Base-by-base conservation (phyloP, 2,888 invertebrate genomes). In the Euphydryas editha region DNA sequence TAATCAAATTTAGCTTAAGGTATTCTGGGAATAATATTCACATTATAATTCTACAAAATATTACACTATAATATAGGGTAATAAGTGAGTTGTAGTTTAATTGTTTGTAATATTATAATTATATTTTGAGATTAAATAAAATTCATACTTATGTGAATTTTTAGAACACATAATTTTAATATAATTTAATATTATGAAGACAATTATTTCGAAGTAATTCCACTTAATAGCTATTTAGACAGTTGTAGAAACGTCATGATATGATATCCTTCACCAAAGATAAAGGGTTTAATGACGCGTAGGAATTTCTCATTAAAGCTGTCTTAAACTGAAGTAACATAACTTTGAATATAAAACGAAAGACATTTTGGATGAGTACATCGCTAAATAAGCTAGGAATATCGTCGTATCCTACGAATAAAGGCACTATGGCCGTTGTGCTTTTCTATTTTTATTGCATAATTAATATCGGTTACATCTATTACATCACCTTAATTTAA, bases 301-400 rank as follows among this genome's bases (percentile, higher is more conserved):
- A 36, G 24, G 60, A 61, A 54, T 61, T 54, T 51, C 61, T 62
- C 61, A 55, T 62, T 56, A 55, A 56, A 62, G 55, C 44, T 55
- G 17, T 56, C 62, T 24, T 62, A 56, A 56, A 62, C 49, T 24
- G 49, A 24, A 24, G 15, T 24, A 24, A 51, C 21, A 51, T 24
- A 15, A n/a, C 49, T 51, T 51, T 51, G 49, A 51, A 24, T 51
- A 24, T 51, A 24, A 15, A n/a, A 51, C 49, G 15, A 8, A 51
- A 51, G 24, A 11, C 13, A 49, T 7, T 30, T 17, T 46, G 18
- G 17, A 18, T 20, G 5, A 24, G 24, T 5, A 10, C 5, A 47
- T 13, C 1, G 2, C 0, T 13, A 21, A 20, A 20, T 47, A 47
- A 5, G 13, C 3, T 47, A 39, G 36, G 8, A 36, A n/a, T n/a